Evolutionary conservation across 2,888 invertebrate genomes (phyloP), one percentile per base, ranked within the genome.

Genomic region (Parnassius orleans): DNA sequence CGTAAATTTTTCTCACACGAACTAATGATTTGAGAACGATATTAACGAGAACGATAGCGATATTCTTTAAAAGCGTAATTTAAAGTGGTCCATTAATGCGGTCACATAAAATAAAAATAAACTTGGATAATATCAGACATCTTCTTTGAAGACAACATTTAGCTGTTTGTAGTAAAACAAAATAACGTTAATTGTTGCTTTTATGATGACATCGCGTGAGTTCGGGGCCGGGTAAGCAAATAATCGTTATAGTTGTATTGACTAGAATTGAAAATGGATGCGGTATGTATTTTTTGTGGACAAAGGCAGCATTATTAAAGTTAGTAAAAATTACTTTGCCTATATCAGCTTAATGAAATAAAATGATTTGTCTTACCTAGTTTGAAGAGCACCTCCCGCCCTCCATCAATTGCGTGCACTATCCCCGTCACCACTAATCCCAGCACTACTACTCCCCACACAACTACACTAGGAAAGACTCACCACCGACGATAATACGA

Each of bases 181-280:
- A 84, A 80, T 79, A 75, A 78, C 77, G 80, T 84, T 89, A 87
- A 89, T 89, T 87, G 85, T 84, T 74, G 72, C 79, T 85, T 89
- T 88, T 88, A 89, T 84, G 84, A 84, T 77, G 79, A 76, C 78
- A 84, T 90, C 79, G 90, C 90, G 89, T 90, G 90, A 73, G 80
- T 66, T 74, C 71, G 77, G 81, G 83, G 80, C 80, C 76, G 77
- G 79, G 79, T 59, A 63, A 77, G 77, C 76, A 79, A 79, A 82
- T 81, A 82, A 85, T 85, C 83, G 84, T 81, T 80, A 75, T 74
- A 72, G 75, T 77, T 70, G 51, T 60, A 61, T 58, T 53, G 53
- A 62, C 66, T 56, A 59, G 2, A 58, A 42, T 65, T 62, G 51
- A n/a, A 12, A 44, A 56, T 64, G 68, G 69, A 72, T 69, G 59